These are phyloP conservation scores for Vidua macroura DNA, from an alignment of 2,113 vertebrate genomes.

Conservation along the genomic window DNA sequence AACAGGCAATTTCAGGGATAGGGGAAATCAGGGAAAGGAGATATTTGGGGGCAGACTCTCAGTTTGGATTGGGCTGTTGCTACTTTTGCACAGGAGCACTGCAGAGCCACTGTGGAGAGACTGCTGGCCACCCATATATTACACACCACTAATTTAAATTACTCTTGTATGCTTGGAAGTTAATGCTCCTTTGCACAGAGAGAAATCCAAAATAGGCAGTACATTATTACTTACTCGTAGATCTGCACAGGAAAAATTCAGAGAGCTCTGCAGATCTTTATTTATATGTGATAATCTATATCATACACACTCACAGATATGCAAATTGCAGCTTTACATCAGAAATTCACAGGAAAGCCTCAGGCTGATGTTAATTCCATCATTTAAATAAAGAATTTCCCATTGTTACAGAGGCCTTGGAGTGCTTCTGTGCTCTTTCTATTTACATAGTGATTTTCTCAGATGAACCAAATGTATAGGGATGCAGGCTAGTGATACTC, in stretches of 20 bases:
- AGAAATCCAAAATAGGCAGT: not conserved
- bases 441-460: conserved; percentile 51
- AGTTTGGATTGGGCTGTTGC: not conserved
- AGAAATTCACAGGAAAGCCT: conserved; percentile 51
- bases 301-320: conserved; percentile 41
- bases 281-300: conserved; percentile 46
- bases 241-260: not conserved
- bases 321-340: conserved; percentile 56
- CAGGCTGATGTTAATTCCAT: conserved; percentile 59
- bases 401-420: conserved; percentile 30
- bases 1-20: not conserved
- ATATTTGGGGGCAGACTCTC: not conserved
- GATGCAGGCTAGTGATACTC: conserved; percentile 18
- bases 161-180: not conserved
- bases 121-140: not conserved
- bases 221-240: not conserved
- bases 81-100: not conserved
- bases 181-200: not conserved
- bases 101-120: not conserved
- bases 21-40: not conserved
- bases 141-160: not conserved
- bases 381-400: conserved; percentile 64
- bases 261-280: conserved; percentile 20
- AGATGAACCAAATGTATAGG: conserved; percentile 22
- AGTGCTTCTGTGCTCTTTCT: conserved; percentile 44